These are phyloP conservation scores for Eulithis prunata DNA, from an alignment of 2,888 invertebrate species.

Conservation along the genomic window DNA sequence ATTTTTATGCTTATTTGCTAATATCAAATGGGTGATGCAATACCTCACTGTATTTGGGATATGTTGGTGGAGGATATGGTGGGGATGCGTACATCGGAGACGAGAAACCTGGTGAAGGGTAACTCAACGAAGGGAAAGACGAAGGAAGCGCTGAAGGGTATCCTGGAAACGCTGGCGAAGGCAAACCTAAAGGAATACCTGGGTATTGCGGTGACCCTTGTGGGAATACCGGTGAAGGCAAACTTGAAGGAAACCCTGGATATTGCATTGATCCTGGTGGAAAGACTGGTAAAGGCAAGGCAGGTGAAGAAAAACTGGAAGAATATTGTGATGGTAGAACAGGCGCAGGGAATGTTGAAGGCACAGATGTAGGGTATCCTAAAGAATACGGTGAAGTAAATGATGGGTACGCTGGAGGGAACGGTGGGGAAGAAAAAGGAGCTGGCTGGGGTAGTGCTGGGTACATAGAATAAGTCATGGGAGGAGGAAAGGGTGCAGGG, in stretches of 20 bases:
- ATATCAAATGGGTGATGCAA: slow-evolving; percentile 28
- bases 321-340: slow-evolving; percentile 14
- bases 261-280: background rate
- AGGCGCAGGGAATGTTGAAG: slow-evolving; percentile 19
- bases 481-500: slow-evolving; percentile 23
- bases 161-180: slow-evolving; percentile 1
- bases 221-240: slow-evolving; percentile 14
- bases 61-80: slow-evolving; percentile 13
- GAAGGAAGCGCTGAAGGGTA: slow-evolving; percentile 18
- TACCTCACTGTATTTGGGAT: slow-evolving; percentile 26
- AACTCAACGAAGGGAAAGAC: slow-evolving; percentile 9
- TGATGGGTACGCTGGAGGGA: slow-evolving; percentile 27
- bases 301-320: background rate
- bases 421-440: slow-evolving; percentile 7
- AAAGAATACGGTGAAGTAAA: slow-evolving; percentile 21
- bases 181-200: background rate
- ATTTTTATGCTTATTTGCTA: slow-evolving; percentile 6
- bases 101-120: slow-evolving; percentile 14
- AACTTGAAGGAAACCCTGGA: too few species aligned
- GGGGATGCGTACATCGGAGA: slow-evolving; percentile 14
- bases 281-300: background rate
- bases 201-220: background rate
- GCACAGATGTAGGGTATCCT: slow-evolving; percentile 13
- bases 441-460: slow-evolving; percentile 37
- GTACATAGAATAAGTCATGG: slow-evolving; percentile 21